Evolutionary conservation across 2,888 invertebrate genomes (phyloP).

Genomic region (Phengaris alcon): DNA sequence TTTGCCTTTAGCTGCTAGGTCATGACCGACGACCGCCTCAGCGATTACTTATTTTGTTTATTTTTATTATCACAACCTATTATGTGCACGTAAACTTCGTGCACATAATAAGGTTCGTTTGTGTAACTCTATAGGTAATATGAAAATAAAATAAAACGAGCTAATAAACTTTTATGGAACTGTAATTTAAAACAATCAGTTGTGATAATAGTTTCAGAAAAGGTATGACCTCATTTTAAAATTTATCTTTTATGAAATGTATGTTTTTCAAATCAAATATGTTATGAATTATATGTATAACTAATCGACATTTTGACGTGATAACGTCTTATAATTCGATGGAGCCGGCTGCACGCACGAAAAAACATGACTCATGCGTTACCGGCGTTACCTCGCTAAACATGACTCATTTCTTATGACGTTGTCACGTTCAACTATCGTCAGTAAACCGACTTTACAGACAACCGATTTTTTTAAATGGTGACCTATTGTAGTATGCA

Average conservation of each 20-base stretch:
- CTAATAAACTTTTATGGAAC: constrained; percentile 20
- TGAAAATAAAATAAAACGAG: constrained; percentile 9
- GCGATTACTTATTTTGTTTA: not conserved
- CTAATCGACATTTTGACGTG: too few relatives aligned
- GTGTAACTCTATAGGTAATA: constrained; percentile 14
- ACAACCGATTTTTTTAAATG: not conserved
- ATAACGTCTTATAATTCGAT: too few relatives aligned
- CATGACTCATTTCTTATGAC: too few relatives aligned
- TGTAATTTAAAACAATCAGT: not conserved
- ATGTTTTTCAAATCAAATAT: too few relatives aligned
- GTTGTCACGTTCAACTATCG: too few relatives aligned
- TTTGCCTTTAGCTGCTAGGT: not conserved
- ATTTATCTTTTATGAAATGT: not conserved
- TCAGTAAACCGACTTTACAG: too few relatives aligned
- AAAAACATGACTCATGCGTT: too few relatives aligned
- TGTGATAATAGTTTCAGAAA: not conserved
- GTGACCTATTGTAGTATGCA: not conserved
- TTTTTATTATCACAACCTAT: not conserved
- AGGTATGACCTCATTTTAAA: constrained; percentile 1
- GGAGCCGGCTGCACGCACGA: too few relatives aligned
- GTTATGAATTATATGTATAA: too few relatives aligned
- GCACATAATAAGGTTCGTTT: too few relatives aligned
- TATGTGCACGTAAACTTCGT: not conserved
- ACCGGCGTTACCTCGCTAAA: too few relatives aligned
- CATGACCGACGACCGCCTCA: not conserved